Evolutionary conservation across 2,113 vertebrate species (phyloP), one percentile per base, ranked within the genome.

Genomic region (Prunella himalayana): DNA sequence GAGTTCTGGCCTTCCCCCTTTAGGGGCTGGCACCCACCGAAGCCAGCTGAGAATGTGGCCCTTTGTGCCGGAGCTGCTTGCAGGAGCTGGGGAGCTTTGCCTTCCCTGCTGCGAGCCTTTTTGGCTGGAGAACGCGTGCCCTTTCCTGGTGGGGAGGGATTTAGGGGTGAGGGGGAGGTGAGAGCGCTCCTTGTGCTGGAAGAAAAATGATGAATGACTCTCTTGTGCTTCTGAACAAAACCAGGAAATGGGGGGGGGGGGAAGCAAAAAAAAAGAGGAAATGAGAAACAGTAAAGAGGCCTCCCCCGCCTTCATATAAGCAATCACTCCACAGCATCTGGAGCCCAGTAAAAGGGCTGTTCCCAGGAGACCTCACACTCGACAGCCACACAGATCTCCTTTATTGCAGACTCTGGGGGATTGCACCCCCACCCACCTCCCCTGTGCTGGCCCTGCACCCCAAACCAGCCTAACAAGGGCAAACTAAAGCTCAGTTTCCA

Each of bases 141-240:
- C 80, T 96, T 97, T 96, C 92, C 94, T 95, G 75, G 86, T 93
- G 94, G 94, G 80, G 89, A 96, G 94, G 95, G 94, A 96, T 96
- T 97, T 97, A 90, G 71, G 91, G 89, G 83, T 95, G 91, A 95
- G 91, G 94, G 91, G 90, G 92, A 96, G 95, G 96, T 96, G 92
- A 97, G 96, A 95, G 89, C 39, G 17, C 93, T 97, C 96, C 96
- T 97, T 94, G 93, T 92, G 85, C 95, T 95, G 77, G 89, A 95
- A 96, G 92, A 96, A 97, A 95, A 92, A 96, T 95, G 95, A 96
- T 97, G 94, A 97, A 95, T 97, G 92, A 89, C 92, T 96, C 96
- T 96, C 94, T 96, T 94, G 96, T 96, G 92, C 92, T 90, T 91
- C 96, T 97, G 85, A 97, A 97, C 97, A 97, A 97, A 97, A 97